Conservation (phyloP, 2,888 invertebrate genomes). For the Elysia crispata region DNA sequence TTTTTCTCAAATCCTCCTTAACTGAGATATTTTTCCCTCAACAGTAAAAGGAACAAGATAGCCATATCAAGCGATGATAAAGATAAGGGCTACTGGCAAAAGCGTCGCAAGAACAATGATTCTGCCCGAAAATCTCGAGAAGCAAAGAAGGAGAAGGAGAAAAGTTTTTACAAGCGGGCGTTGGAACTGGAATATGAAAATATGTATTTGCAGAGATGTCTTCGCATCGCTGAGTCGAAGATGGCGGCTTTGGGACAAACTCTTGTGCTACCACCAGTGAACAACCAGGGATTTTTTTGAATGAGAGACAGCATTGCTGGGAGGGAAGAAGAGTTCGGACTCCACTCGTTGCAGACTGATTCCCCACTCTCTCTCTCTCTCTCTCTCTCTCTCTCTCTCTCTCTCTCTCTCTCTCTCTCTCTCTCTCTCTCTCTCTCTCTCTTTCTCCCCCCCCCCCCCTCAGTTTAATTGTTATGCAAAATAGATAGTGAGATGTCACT, state of each 20-base stretch:
- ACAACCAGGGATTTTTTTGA: not conserved
- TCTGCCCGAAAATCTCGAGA: slow-evolving; percentile 67
- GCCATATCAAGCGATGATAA: slow-evolving; percentile 52
- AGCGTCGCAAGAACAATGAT: slow-evolving; percentile 69
- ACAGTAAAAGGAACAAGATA: slow-evolving; percentile 43
- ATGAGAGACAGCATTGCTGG: not conserved
- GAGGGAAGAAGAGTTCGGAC: not conserved
- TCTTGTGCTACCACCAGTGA: slow-evolving; percentile 34
- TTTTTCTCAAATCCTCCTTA: not conserved
- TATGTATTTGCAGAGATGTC: slow-evolving; percentile 60
- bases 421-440: not conserved
- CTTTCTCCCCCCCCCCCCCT: too few species aligned
- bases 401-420: slow-evolving; percentile 16
- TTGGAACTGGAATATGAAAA: slow-evolving; percentile 65
- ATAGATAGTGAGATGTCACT: too few species aligned
- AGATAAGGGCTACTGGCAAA: slow-evolving; percentile 63
- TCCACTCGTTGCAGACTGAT: not conserved
- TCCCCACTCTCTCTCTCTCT: not conserved
- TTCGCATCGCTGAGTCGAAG: slow-evolving; percentile 59
- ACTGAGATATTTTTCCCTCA: not conserved
- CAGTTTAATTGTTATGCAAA: too few species aligned
- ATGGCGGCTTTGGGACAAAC: slow-evolving; percentile 46
- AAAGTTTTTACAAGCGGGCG: slow-evolving; percentile 63
- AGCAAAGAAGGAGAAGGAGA: slow-evolving; percentile 68
- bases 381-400: slow-evolving; percentile 38